phyloP scores from a whole-genome alignment of 2,113 vertebrate genomes.

The Microcebus murinus region DNA sequence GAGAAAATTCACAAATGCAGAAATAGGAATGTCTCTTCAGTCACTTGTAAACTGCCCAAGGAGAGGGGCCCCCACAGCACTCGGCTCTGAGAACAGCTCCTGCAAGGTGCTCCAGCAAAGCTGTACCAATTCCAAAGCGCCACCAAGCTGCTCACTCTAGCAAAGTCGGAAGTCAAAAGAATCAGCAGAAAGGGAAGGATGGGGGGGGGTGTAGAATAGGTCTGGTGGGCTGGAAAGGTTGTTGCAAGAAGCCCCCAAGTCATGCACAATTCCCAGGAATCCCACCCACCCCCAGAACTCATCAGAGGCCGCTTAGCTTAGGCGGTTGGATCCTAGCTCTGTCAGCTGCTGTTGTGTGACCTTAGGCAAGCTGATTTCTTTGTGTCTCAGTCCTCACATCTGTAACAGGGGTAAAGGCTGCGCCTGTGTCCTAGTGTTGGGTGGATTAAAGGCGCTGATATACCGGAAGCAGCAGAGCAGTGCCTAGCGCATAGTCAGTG shows the following conservation, averaged over 20 bases:
- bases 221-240: not conserved
- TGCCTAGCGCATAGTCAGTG: not conserved
- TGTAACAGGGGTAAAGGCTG: not conserved
- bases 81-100: not conserved
- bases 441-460: not conserved
- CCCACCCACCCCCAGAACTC: not conserved
- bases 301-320: not conserved
- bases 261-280: fast-evolving
- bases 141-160: not conserved
- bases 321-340: not conserved
- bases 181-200: not conserved
- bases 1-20: not conserved
- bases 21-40: not conserved
- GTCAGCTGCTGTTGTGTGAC: not conserved
- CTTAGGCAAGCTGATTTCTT: not conserved
- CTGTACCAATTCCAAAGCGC: not conserved
- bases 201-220: not conserved
- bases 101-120: not conserved
- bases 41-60: fast-evolving
- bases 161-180: not conserved
- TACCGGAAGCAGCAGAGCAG: not conserved
- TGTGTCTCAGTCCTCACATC: not conserved
- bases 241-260: not conserved
- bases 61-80: not conserved
- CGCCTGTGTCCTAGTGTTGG: not conserved